Percentiles rank a stretch among this genome's conserved stretches.
phyloP scores from a whole-genome alignment of 2,113 vertebrate species.

The Heloderma charlesbogerti region DNA sequence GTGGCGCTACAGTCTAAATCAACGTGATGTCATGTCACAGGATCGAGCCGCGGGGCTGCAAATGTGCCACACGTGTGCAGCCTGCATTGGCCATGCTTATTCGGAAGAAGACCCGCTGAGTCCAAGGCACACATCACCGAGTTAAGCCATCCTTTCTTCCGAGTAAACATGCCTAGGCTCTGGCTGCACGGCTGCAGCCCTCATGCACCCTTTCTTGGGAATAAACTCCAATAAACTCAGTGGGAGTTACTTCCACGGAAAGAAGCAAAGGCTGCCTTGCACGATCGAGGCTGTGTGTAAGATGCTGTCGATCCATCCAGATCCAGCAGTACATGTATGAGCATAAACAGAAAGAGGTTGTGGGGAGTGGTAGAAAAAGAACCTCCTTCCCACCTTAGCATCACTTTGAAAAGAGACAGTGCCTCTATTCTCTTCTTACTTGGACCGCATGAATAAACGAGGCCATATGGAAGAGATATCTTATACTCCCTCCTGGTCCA shows the following conservation, averaged over 20 bases:
- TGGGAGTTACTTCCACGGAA: background rate
- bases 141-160: no score
- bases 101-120: background rate
- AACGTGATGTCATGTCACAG: background rate
- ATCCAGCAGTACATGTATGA: background rate
- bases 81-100: background rate
- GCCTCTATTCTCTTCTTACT: background rate
- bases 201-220: no score
- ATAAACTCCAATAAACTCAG: background rate
- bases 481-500: background rate
- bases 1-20: background rate
- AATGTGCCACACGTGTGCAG: background rate
- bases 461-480: background rate
- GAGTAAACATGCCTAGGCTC: no score
- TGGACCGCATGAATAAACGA: background rate
- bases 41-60: background rate
- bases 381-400: background rate
- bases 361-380: background rate
- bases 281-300: no score
- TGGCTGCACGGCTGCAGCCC: no score
- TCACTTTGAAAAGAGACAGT: background rate
- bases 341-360: background rate
- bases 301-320: background rate
- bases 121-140: no score
- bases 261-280: background rate